Base-by-base conservation (phyloP, 2,113 vertebrate species). In the Miniopterus natalensis region DNA sequence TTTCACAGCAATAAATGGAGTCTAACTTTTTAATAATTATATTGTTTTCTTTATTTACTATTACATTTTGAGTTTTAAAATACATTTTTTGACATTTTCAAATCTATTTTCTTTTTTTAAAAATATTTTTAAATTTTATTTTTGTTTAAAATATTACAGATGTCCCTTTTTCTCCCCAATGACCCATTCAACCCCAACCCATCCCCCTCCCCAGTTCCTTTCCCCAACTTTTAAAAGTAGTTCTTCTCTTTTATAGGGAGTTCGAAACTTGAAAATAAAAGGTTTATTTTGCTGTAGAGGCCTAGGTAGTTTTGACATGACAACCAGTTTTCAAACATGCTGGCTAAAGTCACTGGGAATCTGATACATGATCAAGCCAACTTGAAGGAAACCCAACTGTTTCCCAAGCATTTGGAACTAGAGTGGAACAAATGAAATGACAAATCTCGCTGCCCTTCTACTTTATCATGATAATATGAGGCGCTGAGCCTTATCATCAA, bases 271-370 rank as follows among this genome's bases (percentile, higher is more conserved):
- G 57, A 88, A 93, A 94, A 92, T 42, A 61, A 92, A 87, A 63
- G 71, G 70, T 71, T 92, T 66, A 45, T 94, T 97, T 95, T 78
- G 68, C 57, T 61, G 4, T 7, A 80, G 59, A 95, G 73, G 21
- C 65, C 71, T 53, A 84, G 74, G 86, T 73, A 61, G 84, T 93
- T 96, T 94, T 81, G 87, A 85, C 49, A 74, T 31, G 55, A 88
- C 95, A 90, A 90, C 88, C 93, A 63, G 75, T 96, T 94, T 96
- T 85, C 85, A 85, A 88, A 90, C 63, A 77, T 61, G 49, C 70
- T 95, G 79, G 59, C 84, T 77, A 59, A 97, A 80, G 87, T 89
- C 66, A 45, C 14, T 96, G 61, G 87, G 55, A 92, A 95, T 68
- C 0, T 36, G 0, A 87, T 55, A 68, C 77, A 63, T 68, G 36